phyloP scores from a whole-genome alignment of 2,888 invertebrate genomes.

The Oegoconia quadripuncta region DNA sequence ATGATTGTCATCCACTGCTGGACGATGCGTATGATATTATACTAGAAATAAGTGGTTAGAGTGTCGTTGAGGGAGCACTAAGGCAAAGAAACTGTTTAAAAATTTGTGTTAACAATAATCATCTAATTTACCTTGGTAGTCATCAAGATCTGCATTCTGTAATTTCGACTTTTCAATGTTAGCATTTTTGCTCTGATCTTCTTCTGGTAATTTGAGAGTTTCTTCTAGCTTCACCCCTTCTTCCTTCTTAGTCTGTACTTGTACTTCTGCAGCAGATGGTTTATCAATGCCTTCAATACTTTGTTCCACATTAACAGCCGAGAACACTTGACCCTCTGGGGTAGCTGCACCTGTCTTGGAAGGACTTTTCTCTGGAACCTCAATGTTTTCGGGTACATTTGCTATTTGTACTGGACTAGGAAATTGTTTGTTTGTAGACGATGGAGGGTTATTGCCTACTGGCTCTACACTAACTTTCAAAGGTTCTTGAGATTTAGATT shows the following conservation, averaged over 20 bases:
- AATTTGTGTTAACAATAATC: not conserved
- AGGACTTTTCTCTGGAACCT: not conserved
- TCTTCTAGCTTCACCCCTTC: constrained; percentile 16
- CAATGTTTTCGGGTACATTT: not conserved
- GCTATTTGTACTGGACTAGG: too few species aligned
- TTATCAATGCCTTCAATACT: not conserved
- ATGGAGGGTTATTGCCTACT: not conserved
- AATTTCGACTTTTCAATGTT: constrained; percentile 24
- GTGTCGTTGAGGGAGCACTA: too few species aligned
- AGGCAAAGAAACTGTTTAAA: not conserved
- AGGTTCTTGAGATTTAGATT: constrained; percentile 5
- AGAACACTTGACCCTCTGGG: not conserved
- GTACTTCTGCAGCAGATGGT: constrained; percentile 13
- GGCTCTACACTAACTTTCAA: not conserved
- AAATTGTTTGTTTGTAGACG: not conserved
- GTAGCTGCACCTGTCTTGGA: too few species aligned
- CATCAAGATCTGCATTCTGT: constrained; percentile 24
- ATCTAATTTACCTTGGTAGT: constrained; percentile 29
- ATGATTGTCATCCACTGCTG: too few species aligned
- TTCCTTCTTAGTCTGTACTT: constrained; percentile 18
- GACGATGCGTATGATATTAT: too few species aligned
- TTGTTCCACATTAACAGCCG: not conserved
- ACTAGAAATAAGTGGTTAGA: too few species aligned
- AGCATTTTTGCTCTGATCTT: constrained; percentile 26
- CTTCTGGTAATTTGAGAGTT: constrained; percentile 16